phyloP scores from a whole-genome alignment of 1,140 invertebrate species.

The Drosophila orena region DNA sequence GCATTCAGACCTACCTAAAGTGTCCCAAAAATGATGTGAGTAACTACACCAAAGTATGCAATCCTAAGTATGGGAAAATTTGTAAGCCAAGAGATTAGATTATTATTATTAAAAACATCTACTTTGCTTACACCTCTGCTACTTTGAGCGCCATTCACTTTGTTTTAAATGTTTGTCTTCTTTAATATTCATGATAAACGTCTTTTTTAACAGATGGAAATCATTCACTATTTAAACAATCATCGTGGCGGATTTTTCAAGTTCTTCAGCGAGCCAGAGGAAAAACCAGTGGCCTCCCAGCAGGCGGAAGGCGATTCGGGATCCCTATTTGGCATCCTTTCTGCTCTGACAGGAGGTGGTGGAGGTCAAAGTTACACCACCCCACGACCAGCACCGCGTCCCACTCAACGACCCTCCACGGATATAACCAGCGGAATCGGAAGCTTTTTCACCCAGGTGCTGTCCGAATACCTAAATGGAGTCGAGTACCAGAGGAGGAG shows the following conservation, averaged over 20 bases:
- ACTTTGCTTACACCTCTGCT: too few relatives aligned
- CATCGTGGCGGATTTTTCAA: slow-evolving; percentile 94
- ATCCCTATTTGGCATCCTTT: slow-evolving; percentile 74
- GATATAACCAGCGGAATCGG: slow-evolving; percentile 78
- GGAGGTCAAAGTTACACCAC: slow-evolving; percentile 45
- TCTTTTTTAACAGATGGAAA: slow-evolving; percentile 85
- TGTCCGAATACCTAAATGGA: slow-evolving; percentile 77
- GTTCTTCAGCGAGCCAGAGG: slow-evolving; percentile 88
- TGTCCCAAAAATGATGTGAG: slow-evolving; percentile 89
- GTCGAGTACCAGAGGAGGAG: slow-evolving; percentile 69
- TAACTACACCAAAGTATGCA: neutral
- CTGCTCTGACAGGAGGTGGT: slow-evolving; percentile 70
- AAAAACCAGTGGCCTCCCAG: slow-evolving; percentile 41
- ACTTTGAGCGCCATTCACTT: too few relatives aligned
- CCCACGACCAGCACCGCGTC: slow-evolving; percentile 43
- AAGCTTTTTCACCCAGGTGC: slow-evolving; percentile 75
- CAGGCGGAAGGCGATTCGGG: slow-evolving; percentile 49
- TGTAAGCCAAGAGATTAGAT: too few relatives aligned
- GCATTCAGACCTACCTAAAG: slow-evolving; percentile 88
- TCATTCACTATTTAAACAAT: slow-evolving; percentile 93
- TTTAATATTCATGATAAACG: neutral
- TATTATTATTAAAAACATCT: too few relatives aligned
- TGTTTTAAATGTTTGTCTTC: too few relatives aligned
- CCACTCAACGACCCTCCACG: slow-evolving; percentile 63
- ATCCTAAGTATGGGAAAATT: neutral